Conservation (phyloP, 2,797 vertebrate genomes). For the Trachops cirrhosus region DNA sequence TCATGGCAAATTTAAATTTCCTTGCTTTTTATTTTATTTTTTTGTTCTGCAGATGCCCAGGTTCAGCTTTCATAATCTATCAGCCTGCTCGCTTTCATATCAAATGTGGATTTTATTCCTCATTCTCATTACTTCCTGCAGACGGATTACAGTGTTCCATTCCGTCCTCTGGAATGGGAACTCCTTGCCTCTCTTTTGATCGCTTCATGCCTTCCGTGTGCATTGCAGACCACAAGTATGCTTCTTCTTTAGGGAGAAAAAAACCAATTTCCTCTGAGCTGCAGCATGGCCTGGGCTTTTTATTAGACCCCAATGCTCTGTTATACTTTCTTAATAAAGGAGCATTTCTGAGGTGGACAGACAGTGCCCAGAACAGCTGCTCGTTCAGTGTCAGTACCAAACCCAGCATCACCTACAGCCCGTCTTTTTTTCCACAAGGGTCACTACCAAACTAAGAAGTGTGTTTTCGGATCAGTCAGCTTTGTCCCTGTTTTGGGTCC, state of each 20-base stretch:
- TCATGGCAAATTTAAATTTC: constrained; percentile 25
- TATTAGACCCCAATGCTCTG: not conserved
- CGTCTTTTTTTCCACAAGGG: not conserved
- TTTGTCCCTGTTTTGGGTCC: constrained; percentile 41
- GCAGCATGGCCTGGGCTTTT: constrained; percentile 29
- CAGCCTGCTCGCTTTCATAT: constrained; percentile 58
- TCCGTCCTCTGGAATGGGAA: constrained; percentile 42
- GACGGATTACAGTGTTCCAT: constrained; percentile 36
- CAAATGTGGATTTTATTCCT: constrained; percentile 37
- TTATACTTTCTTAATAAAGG: constrained; percentile 53
- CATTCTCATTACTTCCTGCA: constrained; percentile 63
- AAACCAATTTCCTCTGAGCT: constrained; percentile 62
- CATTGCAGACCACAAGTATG: constrained; percentile 24
- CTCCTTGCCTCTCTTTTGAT: constrained; percentile 48
- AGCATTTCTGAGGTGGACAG: constrained; percentile 25
- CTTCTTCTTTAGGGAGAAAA: constrained; percentile 47
- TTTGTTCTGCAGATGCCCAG: not conserved
- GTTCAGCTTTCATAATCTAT: constrained; percentile 45
- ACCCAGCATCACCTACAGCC: not conserved
- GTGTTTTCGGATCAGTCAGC: not conserved
- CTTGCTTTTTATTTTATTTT: not conserved
- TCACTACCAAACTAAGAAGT: not conserved
- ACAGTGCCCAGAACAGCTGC: not conserved
- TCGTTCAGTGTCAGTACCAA: not conserved
- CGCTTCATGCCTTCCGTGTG: not conserved